These are phyloP conservation scores for Aurelia aurita complex sp. Pacific DNA, from an alignment of 30 jellyfish, hydroid and myxozoan genomes.

Conservation along the genomic window DNA sequence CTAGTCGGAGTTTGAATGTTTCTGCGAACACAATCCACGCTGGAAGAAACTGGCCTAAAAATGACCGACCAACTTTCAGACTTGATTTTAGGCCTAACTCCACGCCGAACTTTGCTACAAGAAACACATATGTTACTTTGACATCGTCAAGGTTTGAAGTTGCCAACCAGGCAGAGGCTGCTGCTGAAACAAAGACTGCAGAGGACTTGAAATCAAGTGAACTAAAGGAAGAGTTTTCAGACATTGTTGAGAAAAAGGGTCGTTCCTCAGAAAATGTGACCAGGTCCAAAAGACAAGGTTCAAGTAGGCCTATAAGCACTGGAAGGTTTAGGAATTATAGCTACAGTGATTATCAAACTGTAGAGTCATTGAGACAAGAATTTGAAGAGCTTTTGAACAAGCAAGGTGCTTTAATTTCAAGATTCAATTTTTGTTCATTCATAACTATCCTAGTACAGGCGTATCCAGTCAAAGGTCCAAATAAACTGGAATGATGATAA, in stretches of 20 bases:
- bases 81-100: neutral
- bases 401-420: conserved; percentile 2
- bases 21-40: neutral
- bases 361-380: conserved; percentile 28
- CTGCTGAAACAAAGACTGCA: neutral
- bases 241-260: neutral
- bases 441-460: neutral
- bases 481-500: too few species aligned
- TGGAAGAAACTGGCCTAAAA: neutral
- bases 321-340: conserved; percentile 53
- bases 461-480: too few species aligned
- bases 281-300: neutral
- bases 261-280: neutral
- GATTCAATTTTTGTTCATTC: neutral
- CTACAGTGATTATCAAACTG: conserved; percentile 45
- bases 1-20: neutral
- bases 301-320: too few species aligned
- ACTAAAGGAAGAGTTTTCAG: neutral
- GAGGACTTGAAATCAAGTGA: neutral
- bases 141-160: neutral
- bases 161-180: neutral
- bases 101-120: neutral
- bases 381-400: conserved; percentile 6
- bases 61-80: neutral
- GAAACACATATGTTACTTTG: neutral